A percentile compares a stretch with the other conserved stretches of the same genome.
Evolutionary conservation across 2,113 vertebrate genomes (phyloP).

Genomic region (Petrocephalus zakoni): DNA sequence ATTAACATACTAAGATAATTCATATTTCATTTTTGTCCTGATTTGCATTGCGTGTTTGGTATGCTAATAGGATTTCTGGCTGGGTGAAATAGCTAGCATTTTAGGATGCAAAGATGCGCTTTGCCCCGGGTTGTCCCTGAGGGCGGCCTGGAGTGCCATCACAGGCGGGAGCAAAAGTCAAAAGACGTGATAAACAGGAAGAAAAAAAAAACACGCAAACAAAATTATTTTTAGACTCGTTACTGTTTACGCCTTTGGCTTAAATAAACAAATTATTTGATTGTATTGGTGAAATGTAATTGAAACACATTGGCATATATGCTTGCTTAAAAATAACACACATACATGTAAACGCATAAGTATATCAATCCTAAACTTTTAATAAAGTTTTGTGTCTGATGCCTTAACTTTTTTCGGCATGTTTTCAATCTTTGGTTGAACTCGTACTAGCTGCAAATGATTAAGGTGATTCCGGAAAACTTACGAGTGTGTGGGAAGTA

Average conservation of each 20-base stretch:
- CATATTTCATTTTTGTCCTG: background rate
- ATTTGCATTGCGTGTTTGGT: background rate
- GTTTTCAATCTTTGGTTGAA: background rate
- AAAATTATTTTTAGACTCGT: background rate
- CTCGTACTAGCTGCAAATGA: background rate
- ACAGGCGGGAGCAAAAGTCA: background rate
- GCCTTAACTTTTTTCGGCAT: background rate
- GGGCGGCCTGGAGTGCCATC: background rate
- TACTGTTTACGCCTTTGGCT: background rate
- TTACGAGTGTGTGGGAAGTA: background rate
- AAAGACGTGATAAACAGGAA: background rate
- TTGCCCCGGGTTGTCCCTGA: background rate
- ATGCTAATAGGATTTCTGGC: background rate
- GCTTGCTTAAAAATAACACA: background rate
- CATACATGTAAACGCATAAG: too few species aligned
- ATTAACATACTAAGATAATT: background rate
- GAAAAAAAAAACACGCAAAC: background rate
- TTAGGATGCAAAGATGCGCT: background rate
- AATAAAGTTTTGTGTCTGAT: background rate
- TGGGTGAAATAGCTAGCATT: background rate
- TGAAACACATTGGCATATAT: background rate
- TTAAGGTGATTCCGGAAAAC: background rate
- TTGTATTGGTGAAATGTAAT: background rate
- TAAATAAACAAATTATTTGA: slow-evolving; percentile 1
- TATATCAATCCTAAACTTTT: background rate